Evolutionary conservation across 2,888 invertebrate species (phyloP).

Genomic region (Pheosia tremula): DNA sequence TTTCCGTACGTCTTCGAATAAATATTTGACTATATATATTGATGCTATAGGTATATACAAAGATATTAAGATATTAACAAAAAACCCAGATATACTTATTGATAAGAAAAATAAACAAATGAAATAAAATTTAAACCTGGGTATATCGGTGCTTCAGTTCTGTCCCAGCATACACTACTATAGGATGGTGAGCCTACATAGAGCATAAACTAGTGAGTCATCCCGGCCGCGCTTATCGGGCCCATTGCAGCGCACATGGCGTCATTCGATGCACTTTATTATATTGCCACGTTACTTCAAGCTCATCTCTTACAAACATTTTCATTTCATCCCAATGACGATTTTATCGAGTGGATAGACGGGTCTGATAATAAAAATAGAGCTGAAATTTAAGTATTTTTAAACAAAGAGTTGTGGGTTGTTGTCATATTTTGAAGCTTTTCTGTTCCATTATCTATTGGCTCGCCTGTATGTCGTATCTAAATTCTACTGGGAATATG

Average conservation of each 20-base stretch:
- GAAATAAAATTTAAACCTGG: no score
- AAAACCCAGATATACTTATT: no score
- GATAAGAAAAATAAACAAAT: no score
- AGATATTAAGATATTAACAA: no score
- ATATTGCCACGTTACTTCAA: conserved; percentile 41
- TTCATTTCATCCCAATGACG: conserved; percentile 31
- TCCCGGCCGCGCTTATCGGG: conserved; percentile 49
- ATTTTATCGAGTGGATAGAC: conserved; percentile 35
- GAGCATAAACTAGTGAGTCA: conserved; percentile 56
- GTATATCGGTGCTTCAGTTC: not conserved
- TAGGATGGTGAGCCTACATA: conserved; percentile 1
- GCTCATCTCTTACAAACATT: conserved; percentile 41
- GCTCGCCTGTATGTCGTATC: not conserved
- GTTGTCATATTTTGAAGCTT: not conserved
- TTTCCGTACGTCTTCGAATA: no score
- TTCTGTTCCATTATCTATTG: not conserved
- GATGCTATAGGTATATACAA: no score
- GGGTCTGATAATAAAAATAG: conserved; percentile 32
- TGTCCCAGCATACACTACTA: not conserved
- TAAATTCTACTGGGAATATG: no score
- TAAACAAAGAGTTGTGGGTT: not conserved
- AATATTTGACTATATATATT: no score
- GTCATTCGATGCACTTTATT: conserved; percentile 49
- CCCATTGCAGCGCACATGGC: conserved; percentile 57
- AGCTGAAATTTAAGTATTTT: conserved; percentile 14